These are phyloP conservation scores for Discoglossus pictus DNA, from an alignment of 2,797 vertebrate species.

Conservation along the genomic window DNA sequence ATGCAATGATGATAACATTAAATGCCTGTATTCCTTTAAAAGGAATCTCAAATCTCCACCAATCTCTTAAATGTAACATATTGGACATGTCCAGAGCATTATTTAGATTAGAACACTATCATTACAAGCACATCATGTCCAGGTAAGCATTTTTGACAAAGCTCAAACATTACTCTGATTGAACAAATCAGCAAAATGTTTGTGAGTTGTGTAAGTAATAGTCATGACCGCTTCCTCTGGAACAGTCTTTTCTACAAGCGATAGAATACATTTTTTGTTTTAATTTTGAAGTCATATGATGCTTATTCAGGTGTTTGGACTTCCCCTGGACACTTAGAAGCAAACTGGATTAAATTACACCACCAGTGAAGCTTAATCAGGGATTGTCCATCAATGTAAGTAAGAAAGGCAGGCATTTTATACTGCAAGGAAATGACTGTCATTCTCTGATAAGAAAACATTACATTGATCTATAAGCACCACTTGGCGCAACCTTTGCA, in stretches of 20 bases:
- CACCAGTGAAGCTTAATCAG: constrained; percentile 3
- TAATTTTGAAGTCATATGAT: constrained; percentile 8
- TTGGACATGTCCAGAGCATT: no score
- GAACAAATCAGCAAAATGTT: constrained; percentile 27
- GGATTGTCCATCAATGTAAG: constrained; percentile 6
- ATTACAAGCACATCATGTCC: no score
- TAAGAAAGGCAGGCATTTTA: neutral
- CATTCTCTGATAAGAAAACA: neutral
- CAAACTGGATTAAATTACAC: constrained; percentile 10
- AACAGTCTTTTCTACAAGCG: neutral
- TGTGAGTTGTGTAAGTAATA: constrained; percentile 3
- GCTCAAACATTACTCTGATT: no score
- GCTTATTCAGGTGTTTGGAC: constrained; percentile 12
- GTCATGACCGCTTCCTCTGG: neutral
- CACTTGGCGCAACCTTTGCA: no score
- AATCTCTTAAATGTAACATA: no score
- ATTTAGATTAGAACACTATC: no score
- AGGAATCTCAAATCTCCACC: no score
- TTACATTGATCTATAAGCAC: no score
- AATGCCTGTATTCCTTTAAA: no score
- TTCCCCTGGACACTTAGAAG: neutral
- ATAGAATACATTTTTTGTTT: no score
- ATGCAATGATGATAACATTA: no score
- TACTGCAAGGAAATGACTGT: neutral
- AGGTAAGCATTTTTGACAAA: no score